phyloP scores from a whole-genome alignment of 2,797 vertebrate genomes.

The Sebastes nivosus region DNA sequence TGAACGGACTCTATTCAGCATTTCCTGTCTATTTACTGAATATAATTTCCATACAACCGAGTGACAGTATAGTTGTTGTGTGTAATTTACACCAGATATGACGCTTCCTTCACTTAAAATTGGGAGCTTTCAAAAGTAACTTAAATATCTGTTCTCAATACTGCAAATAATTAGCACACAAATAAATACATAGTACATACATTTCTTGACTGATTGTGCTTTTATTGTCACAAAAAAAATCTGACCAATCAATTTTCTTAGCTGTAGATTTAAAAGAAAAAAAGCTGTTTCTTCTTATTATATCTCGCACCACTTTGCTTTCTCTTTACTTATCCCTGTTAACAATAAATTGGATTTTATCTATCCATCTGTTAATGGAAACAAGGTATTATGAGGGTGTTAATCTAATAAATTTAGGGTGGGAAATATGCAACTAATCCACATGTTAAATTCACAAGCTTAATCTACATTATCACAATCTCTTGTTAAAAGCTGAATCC shows the following conservation, averaged over 20 bases:
- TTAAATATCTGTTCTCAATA: neutral
- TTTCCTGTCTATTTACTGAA: neutral
- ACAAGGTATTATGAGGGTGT: slow-evolving; percentile 10
- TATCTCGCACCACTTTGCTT: neutral
- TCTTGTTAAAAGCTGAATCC: slow-evolving; percentile 36
- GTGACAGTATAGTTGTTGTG: neutral
- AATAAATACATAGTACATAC: neutral
- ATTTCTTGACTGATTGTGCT: neutral
- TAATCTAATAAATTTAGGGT: slow-evolving; percentile 31
- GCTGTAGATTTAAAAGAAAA: neutral
- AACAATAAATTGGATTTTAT: slow-evolving; percentile 11
- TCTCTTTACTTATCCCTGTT: neutral
- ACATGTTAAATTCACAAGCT: slow-evolving; percentile 14
- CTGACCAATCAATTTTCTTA: neutral
- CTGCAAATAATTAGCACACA: neutral
- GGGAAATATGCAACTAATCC: slow-evolving; percentile 31
- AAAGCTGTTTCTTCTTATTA: neutral
- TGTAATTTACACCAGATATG: neutral
- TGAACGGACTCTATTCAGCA: neutral
- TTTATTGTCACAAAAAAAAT: neutral
- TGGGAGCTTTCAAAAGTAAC: neutral
- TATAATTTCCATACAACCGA: neutral
- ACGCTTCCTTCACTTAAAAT: neutral
- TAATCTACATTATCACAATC: slow-evolving; percentile 28
- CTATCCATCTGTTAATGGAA: slow-evolving; percentile 1